phyloP scores from a whole-genome alignment of 2,113 vertebrate genomes.

The Alligator sinensis region DNA sequence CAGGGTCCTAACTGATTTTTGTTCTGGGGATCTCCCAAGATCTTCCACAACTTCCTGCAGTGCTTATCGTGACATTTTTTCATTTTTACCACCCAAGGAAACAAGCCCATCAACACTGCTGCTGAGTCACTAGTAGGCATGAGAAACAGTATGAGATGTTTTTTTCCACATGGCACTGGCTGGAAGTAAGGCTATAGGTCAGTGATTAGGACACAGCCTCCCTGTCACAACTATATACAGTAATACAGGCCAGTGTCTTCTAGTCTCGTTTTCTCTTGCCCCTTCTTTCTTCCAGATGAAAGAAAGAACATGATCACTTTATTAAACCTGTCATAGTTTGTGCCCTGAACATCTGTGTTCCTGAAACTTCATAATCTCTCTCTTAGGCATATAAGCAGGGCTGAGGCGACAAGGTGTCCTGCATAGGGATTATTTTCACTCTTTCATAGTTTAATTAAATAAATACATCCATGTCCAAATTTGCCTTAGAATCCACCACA shows the following conservation, averaged over 20 bases:
- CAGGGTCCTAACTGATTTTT: not conserved
- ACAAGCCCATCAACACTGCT: not conserved
- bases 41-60: not conserved
- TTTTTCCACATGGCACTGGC: fast-evolving
- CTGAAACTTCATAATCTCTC: not conserved
- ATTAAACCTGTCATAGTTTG: too few relatives aligned
- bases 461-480: not conserved
- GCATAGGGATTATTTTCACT: not conserved
- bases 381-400: not conserved
- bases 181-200: too few relatives aligned
- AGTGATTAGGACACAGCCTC: too few relatives aligned
- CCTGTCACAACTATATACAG: fast-evolving
- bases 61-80: not conserved
- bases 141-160: fast-evolving
- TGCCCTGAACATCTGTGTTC: too few relatives aligned
- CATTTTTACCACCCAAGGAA: not conserved
- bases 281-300: not conserved
- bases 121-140: not conserved
- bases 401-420: not conserved
- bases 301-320: not conserved
- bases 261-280: not conserved
- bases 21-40: not conserved
- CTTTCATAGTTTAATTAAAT: not conserved
- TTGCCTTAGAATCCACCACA: not conserved
- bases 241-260: not conserved